Evolutionary conservation across 2,797 vertebrate species (phyloP).

Genomic region (Molossus molossus): DNA sequence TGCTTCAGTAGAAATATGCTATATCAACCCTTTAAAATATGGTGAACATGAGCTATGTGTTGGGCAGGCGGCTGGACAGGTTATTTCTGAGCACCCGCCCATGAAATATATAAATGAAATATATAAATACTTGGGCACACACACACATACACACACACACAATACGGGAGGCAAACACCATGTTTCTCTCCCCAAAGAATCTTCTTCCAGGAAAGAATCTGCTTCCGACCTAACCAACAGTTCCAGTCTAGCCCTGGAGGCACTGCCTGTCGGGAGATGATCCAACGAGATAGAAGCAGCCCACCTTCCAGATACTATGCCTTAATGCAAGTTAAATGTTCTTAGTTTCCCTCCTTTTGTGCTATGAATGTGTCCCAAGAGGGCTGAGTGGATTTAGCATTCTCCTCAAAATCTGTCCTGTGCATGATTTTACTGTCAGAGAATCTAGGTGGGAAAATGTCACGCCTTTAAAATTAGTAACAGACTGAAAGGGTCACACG

Average conservation of each 20-base stretch:
- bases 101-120: not conserved
- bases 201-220: not conserved
- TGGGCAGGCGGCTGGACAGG: not conserved
- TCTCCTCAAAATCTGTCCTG: not conserved
- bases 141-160: not conserved
- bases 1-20: not conserved
- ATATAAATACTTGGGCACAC: not conserved
- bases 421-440: constrained; percentile 68
- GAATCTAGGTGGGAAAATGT: constrained; percentile 75
- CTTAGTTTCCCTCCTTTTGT: constrained; percentile 43
- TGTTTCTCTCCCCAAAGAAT: not conserved
- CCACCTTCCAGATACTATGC: constrained; percentile 14
- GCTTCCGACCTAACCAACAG: not conserved
- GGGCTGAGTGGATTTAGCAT: not conserved
- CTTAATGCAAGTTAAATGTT: constrained; percentile 72
- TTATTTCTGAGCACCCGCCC: not conserved
- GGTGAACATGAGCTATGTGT: not conserved
- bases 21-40: not conserved
- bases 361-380: constrained; percentile 25
- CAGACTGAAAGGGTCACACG: constrained; percentile 76
- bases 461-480: constrained; percentile 85
- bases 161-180: not conserved
- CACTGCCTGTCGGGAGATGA: not conserved
- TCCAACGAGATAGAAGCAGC: constrained; percentile 68
- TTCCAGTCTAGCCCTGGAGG: not conserved